Evolutionary conservation across 2,113 vertebrate genomes (phyloP).

Genomic region (Phaethon lepturus): DNA sequence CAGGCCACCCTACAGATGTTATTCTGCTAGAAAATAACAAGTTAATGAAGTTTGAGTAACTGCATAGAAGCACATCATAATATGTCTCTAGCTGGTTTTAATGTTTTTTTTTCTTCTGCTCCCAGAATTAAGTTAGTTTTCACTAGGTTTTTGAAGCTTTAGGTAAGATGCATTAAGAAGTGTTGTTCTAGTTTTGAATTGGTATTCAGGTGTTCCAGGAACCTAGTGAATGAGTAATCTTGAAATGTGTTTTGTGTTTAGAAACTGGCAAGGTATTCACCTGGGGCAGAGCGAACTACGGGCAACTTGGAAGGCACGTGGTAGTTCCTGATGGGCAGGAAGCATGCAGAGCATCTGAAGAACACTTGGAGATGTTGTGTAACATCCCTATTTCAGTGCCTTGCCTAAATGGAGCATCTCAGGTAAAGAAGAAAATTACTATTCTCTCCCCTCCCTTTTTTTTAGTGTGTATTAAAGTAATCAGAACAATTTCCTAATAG

Average conservation of each 20-base stretch:
- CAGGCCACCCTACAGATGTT: constrained; percentile 17
- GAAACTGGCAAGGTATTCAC: constrained; percentile 88
- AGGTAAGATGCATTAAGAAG: neutral
- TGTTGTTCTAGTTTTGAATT: neutral
- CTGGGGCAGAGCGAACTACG: constrained; percentile 91
- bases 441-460: neutral
- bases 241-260: constrained; percentile 72
- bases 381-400: constrained; percentile 74
- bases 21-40: constrained; percentile 56
- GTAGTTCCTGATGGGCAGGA: constrained; percentile 2
- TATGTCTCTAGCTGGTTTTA: neutral
- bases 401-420: constrained; percentile 81
- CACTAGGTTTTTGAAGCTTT: neutral
- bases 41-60: neutral
- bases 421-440: constrained; percentile 73
- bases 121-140: neutral
- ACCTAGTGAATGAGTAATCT: neutral
- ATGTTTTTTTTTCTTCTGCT: neutral
- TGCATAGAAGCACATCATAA: neutral
- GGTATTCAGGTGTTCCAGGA: neutral
- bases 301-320: constrained; percentile 83
- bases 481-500: neutral
- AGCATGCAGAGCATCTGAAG: neutral
- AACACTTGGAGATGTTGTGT: neutral
- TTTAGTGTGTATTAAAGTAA: neutral